Evolutionary conservation across 1,140 invertebrate genomes (phyloP).

Genomic region (Hycleus cichorii): DNA sequence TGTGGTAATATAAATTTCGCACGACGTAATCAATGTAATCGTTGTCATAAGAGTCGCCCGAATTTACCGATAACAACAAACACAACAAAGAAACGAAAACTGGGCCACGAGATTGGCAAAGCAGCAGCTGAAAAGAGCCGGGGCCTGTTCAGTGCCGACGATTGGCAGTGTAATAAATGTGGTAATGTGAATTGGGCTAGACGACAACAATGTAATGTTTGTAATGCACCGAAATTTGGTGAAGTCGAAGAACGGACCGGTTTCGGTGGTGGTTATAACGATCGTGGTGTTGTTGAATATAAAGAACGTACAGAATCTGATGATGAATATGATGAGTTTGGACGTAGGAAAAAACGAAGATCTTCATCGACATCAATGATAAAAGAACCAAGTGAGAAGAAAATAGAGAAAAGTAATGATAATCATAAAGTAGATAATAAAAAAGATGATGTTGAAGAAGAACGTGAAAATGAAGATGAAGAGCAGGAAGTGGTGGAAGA

Average conservation of each 20-base stretch:
- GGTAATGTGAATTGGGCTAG: constrained; percentile 99
- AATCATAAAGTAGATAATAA: constrained; percentile 23
- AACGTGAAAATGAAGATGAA: constrained; percentile 40
- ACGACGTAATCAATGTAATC: constrained; percentile 79
- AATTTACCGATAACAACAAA: constrained; percentile 39
- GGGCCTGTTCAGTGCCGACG: constrained; percentile 96
- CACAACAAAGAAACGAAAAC: constrained; percentile 67
- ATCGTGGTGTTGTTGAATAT: constrained; percentile 88
- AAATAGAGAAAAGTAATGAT: constrained; percentile 15
- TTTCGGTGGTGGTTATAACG: constrained; percentile 87
- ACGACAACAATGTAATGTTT: constrained; percentile 94
- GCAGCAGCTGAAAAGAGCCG: constrained; percentile 95
- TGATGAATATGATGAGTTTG: constrained; percentile 95
- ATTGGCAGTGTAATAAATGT: constrained; percentile 99
- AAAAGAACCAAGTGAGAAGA: not conserved
- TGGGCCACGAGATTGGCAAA: constrained; percentile 96
- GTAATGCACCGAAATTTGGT: constrained; percentile 95
- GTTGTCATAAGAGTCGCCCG: constrained; percentile 68
- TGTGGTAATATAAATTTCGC: constrained; percentile 96
- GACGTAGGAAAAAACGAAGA: constrained; percentile 74
- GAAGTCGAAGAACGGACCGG: constrained; percentile 77
- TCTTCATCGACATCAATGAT: constrained; percentile 39
- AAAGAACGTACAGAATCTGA: constrained; percentile 77
- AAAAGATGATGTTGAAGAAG: constrained; percentile 17
- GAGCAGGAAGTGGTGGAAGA: constrained; percentile 45